phyloP scores from a whole-genome alignment of 2,113 vertebrate species.

The Fregetta grallaria region DNA sequence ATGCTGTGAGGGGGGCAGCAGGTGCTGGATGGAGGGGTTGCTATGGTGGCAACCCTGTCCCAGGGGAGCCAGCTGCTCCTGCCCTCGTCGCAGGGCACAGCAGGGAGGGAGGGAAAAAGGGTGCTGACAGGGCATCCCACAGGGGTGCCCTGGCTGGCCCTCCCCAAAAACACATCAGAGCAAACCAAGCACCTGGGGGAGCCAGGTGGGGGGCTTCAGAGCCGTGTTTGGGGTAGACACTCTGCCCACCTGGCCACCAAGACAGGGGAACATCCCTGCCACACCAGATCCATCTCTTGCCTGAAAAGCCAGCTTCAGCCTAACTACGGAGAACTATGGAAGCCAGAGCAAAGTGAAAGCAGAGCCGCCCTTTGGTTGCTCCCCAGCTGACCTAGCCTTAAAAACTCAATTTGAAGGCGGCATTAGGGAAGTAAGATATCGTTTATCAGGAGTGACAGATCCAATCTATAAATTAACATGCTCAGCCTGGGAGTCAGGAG shows the following conservation, averaged over 20 bases:
- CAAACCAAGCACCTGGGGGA: neutral
- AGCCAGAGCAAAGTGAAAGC: neutral
- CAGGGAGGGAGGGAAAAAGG: neutral
- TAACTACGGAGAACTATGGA: fast-evolving
- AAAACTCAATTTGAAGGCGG: constrained; percentile 61
- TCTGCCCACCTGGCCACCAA: neutral
- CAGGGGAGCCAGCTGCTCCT: neutral
- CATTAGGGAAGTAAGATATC: constrained; percentile 58
- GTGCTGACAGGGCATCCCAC: neutral
- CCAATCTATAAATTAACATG: constrained; percentile 67
- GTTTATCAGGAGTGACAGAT: constrained; percentile 62
- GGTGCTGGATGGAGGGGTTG: neutral
- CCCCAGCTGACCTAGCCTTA: constrained; percentile 29
- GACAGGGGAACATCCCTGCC: neutral
- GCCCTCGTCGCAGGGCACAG: fast-evolving
- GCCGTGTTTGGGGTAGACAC: fast-evolving
- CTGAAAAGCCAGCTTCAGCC: neutral
- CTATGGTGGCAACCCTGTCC: neutral
- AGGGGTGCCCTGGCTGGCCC: neutral
- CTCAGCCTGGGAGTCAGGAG: constrained; percentile 32
- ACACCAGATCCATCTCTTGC: neutral
- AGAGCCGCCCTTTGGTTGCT: neutral
- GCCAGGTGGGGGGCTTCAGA: neutral
- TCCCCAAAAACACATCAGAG: neutral
- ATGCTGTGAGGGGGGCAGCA: neutral